Conservation (phyloP, 1,140 invertebrate genomes). For the Drosophila asahinai region DNA sequence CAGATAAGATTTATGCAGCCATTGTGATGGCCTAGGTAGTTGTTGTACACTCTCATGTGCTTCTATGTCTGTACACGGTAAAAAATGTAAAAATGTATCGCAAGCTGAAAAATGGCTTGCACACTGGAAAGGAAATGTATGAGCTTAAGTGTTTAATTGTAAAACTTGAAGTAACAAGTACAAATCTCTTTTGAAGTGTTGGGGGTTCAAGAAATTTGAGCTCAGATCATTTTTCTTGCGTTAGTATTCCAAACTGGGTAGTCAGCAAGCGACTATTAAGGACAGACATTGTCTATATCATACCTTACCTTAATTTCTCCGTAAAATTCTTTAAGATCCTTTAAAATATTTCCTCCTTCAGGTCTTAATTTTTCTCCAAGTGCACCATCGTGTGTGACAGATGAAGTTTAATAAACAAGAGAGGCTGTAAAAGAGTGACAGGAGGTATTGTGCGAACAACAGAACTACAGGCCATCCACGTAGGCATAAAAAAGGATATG, state of each 20-base stretch:
- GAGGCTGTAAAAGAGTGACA: constrained; percentile 52
- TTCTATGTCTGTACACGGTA: neutral
- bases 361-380: neutral
- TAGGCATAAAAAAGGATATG: constrained; percentile 54
- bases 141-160: neutral
- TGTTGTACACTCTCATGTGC: neutral
- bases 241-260: neutral
- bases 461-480: constrained; percentile 47
- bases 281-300: too few relatives aligned
- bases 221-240: neutral
- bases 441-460: constrained; percentile 28
- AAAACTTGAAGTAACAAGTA: neutral
- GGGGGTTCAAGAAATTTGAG: neutral
- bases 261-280: neutral
- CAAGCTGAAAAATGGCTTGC: neutral
- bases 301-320: too few relatives aligned
- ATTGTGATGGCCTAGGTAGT: constrained; percentile 32
- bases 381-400: constrained; percentile 37
- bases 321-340: too few relatives aligned
- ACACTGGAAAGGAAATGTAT: neutral
- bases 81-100: too few relatives aligned
- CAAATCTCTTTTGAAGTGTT: too few relatives aligned
- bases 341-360: neutral
- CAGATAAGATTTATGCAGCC: constrained; percentile 49
- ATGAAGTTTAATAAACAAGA: constrained; percentile 61